Conservation (phyloP, 2,888 invertebrate species). For the Meteorus colon region DNA sequence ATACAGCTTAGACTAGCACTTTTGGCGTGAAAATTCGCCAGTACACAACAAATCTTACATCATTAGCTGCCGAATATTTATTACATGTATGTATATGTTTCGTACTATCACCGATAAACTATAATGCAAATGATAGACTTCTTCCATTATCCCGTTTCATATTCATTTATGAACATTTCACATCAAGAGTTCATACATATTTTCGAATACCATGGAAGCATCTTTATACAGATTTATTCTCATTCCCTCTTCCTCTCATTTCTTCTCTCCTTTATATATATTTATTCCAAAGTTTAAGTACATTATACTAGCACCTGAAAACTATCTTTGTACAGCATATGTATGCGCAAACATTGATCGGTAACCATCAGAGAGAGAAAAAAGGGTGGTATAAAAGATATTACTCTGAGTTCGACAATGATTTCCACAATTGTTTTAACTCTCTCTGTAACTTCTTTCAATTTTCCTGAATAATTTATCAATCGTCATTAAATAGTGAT, state of each 20-base stretch:
- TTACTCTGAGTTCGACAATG: neutral
- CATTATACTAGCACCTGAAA: slow-evolving; percentile 70
- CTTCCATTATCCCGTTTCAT: slow-evolving; percentile 24
- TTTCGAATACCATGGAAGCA: slow-evolving; percentile 66
- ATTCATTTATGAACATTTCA: slow-evolving; percentile 46
- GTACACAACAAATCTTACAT: slow-evolving; percentile 54
- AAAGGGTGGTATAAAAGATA: neutral
- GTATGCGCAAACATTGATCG: slow-evolving; percentile 40
- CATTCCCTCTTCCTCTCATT: neutral
- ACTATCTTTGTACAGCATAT: slow-evolving; percentile 58
- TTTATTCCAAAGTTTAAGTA: slow-evolving; percentile 59
- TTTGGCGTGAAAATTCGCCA: slow-evolving; percentile 58
- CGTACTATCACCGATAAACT: slow-evolving; percentile 63
- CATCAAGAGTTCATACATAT: neutral
- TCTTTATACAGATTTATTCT: slow-evolving; percentile 54
- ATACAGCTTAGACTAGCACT: slow-evolving; percentile 72
- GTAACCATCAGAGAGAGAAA: neutral
- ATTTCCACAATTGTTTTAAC: slow-evolving; percentile 21
- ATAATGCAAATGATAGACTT: slow-evolving; percentile 56
- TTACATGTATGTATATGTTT: slow-evolving; percentile 55
- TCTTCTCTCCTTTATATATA: slow-evolving; percentile 23
- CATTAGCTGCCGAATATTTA: slow-evolving; percentile 68
- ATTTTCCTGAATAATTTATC: neutral
- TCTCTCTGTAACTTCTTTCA: neutral
- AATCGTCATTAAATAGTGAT: neutral